Conservation (phyloP, 2,888 invertebrate genomes). For the Drosophila tanythrix region DNA sequence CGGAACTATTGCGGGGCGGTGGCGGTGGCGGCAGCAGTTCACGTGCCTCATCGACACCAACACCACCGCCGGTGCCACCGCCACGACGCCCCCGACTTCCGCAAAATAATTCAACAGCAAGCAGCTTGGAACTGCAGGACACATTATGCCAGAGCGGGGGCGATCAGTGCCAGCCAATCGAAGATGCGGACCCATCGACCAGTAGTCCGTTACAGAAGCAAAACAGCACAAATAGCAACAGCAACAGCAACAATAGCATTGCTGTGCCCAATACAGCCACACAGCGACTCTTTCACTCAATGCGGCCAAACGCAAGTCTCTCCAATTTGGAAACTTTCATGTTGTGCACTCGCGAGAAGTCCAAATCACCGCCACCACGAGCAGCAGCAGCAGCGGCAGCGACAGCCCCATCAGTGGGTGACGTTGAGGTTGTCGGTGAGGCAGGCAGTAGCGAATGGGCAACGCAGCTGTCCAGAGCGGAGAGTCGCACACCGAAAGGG, state of each 20-base stretch:
- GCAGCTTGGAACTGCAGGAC: slow-evolving; percentile 84
- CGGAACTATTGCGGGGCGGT: slow-evolving; percentile 90
- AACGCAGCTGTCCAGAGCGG: slow-evolving; percentile 86
- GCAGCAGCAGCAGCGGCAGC: slow-evolving; percentile 34
- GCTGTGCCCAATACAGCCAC: slow-evolving; percentile 45
- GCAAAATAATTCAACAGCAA: slow-evolving; percentile 82
- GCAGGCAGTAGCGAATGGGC: slow-evolving; percentile 79
- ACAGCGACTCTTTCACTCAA: slow-evolving; percentile 61
- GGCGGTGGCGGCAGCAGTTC: slow-evolving; percentile 61
- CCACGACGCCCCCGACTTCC: slow-evolving; percentile 85
- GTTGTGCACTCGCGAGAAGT: slow-evolving; percentile 76
- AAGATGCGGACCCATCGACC: slow-evolving; percentile 43
- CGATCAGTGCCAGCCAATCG: slow-evolving; percentile 18
- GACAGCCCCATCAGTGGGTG: slow-evolving; percentile 35
- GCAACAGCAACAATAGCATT: slow-evolving; percentile 30
- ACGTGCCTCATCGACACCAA: slow-evolving; percentile 86
- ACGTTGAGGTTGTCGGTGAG: slow-evolving; percentile 29
- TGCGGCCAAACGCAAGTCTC: slow-evolving; percentile 82
- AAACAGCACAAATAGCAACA: slow-evolving; percentile 72
- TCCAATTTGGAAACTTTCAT: slow-evolving; percentile 82
- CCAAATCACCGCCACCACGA: slow-evolving; percentile 74
- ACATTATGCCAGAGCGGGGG: slow-evolving; percentile 22
- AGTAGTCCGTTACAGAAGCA: slow-evolving; percentile 73
- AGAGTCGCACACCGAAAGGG: slow-evolving; percentile 86
- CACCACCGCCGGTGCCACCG: slow-evolving; percentile 86